Evolutionary conservation across 2,888 invertebrate species (phyloP), one percentile per base, ranked within the genome.

Genomic region (Seira sanloemensis): DNA sequence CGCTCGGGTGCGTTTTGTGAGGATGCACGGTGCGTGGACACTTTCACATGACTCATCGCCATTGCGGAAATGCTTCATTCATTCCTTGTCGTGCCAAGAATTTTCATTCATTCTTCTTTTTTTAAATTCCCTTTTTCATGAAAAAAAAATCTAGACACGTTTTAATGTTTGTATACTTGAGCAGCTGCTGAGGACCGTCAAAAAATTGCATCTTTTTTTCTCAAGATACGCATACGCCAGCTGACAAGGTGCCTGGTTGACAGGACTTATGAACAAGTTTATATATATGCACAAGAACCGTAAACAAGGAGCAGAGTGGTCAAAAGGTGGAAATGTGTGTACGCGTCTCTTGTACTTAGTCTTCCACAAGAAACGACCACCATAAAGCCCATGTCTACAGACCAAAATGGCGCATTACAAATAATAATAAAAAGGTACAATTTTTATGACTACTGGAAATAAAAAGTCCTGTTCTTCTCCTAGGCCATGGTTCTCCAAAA

Each of bases 401-500:
- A n/a, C n/a, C n/a, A n/a, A n/a, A n/a, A n/a, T n/a, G n/a, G n/a
- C n/a, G n/a, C n/a, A n/a, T n/a, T n/a, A n/a, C n/a, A n/a, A n/a
- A n/a, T n/a, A n/a, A n/a, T n/a, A n/a, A n/a, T n/a, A n/a, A n/a
- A n/a, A n/a, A n/a, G n/a, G n/a, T n/a, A n/a, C n/a, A n/a, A n/a
- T n/a, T n/a, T n/a, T n/a, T n/a, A n/a, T n/a, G n/a, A n/a, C n/a
- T n/a, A n/a, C n/a, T n/a, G n/a, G n/a, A n/a, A n/a, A n/a, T n/a
- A n/a, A n/a, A n/a, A n/a, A n/a, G n/a, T 1, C 16, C 67, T 24
- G 18, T 25, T 54, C 21, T 76, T 76, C 50, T 76, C 66, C 67
- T 76, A 76, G 76, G 76, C 50, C 76, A 76, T 78, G 78, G 68
- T 69, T 69, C 19, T n/a, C 5, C 12, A 37, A 37, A 37, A 37